These are phyloP conservation scores for Chymomyza fuscimana DNA, from an alignment of 2,888 invertebrate genomes.

Conservation along the genomic window DNA sequence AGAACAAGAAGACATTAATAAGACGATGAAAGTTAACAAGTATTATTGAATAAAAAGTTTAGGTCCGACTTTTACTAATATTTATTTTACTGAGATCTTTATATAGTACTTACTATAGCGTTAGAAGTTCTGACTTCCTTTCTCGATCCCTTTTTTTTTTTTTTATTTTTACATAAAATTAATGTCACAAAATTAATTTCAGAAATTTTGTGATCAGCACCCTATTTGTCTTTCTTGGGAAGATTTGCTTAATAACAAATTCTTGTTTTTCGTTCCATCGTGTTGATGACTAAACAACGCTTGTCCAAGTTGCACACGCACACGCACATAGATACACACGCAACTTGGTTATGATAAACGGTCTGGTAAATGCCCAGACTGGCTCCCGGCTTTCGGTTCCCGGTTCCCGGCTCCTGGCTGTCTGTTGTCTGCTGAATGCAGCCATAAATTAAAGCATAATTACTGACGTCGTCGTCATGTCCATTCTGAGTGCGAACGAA, in stretches of 20 bases:
- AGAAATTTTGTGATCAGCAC: conserved; percentile 25
- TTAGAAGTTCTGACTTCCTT: no score
- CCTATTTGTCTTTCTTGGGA: no score
- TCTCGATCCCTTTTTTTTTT: no score
- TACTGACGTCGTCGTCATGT: conserved; percentile 22
- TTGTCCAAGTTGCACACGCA: conserved; percentile 43
- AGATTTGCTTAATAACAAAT: no score
- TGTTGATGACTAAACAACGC: conserved; percentile 18
- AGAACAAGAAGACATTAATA: no score
- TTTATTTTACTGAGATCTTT: no score
- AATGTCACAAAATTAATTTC: no score
- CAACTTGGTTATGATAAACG: conserved; percentile 3
- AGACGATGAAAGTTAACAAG: no score
- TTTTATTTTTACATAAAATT: no score
- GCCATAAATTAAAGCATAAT: conserved; percentile 65
- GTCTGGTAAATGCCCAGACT: conserved; percentile 7
- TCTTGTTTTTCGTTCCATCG: not conserved
- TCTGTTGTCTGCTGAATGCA: conserved; percentile 26
- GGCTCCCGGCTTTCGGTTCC: conserved; percentile 26
- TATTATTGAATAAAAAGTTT: no score
- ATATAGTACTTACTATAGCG: no score
- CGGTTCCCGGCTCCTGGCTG: conserved; percentile 23
- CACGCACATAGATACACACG: not conserved
- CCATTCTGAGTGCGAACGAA: conserved; percentile 12
- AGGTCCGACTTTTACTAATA: no score